Evolutionary conservation across 2,113 vertebrate genomes (phyloP).

Genomic region (Paedocypris sp.): DNA sequence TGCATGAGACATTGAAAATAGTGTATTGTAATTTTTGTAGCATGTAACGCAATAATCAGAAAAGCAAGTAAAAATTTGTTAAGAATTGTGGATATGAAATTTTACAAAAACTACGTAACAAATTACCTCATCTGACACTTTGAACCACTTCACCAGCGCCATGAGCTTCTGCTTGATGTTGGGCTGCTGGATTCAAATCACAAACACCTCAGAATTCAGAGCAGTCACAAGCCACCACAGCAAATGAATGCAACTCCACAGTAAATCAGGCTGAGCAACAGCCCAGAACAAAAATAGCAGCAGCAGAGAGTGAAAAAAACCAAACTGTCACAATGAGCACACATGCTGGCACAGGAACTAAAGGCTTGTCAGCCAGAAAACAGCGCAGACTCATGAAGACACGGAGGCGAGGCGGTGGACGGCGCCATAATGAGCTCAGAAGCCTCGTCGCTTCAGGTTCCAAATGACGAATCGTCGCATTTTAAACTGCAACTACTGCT

Average conservation of each 20-base stretch:
- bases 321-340: conserved; percentile 15
- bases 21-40: no score
- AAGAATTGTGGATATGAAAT: no score
- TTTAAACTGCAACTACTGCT: background rate
- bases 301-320: background rate
- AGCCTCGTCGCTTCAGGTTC: conserved; percentile 2
- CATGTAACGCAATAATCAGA: no score
- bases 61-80: no score
- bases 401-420: conserved; percentile 10
- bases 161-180: conserved; percentile 77
- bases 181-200: conserved; percentile 57
- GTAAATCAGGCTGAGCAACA: background rate
- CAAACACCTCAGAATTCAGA: background rate
- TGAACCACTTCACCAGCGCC: conserved; percentile 50
- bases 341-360: background rate
- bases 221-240: conserved; percentile 7
- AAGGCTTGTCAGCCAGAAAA: background rate
- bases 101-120: no score
- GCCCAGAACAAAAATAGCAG: conserved; percentile 32
- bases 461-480: conserved; percentile 1
- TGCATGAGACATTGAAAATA: no score
- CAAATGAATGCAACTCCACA: conserved; percentile 14
- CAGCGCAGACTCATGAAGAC: conserved; percentile 17
- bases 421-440: background rate
- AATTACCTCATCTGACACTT: conserved; percentile 71